Evolutionary conservation across 1,140 invertebrate species (phyloP).

Genomic region (Cyphomyrmex costatus): DNA sequence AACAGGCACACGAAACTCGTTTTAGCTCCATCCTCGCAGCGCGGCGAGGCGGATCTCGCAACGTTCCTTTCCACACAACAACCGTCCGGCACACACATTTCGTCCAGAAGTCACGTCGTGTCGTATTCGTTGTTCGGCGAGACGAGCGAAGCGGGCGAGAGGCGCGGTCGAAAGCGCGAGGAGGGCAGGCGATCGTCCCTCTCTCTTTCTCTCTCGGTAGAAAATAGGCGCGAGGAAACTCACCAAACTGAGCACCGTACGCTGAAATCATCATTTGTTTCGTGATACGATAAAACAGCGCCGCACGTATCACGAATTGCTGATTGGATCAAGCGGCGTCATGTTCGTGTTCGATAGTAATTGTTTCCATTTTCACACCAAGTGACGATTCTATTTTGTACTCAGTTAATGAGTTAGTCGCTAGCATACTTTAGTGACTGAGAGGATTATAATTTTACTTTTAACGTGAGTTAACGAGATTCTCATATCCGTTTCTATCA

Average conservation of each 20-base stretch:
- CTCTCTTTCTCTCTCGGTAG: not conserved
- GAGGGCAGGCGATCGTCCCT: not conserved
- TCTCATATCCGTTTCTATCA: too few species aligned
- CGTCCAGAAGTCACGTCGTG: conserved; percentile 62
- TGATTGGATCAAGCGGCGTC: not conserved
- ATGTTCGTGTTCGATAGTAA: too few species aligned
- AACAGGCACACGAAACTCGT: conserved; percentile 62
- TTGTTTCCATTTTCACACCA: too few species aligned
- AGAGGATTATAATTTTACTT: too few species aligned
- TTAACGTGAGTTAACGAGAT: too few species aligned
- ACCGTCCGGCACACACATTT: conserved; percentile 55
- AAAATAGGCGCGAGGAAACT: conserved; percentile 35
- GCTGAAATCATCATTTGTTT: conserved; percentile 23
- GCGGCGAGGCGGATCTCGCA: conserved; percentile 55
- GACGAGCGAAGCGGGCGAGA: conserved; percentile 19
- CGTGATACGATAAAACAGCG: not conserved
- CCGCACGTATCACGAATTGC: not conserved
- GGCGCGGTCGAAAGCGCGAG: conserved; percentile 9
- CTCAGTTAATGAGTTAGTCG: too few species aligned
- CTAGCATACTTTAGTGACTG: too few species aligned
- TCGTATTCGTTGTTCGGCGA: conserved; percentile 56
- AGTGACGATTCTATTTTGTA: too few species aligned
- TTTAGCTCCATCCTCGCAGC: conserved; percentile 60
- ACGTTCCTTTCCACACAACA: conserved; percentile 57
- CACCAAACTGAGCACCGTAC: conserved; percentile 4